A percentile compares a stretch with the other conserved stretches of the same genome.
phyloP scores from a whole-genome alignment of 2,888 invertebrate species.

The Mactromeris polynyma region DNA sequence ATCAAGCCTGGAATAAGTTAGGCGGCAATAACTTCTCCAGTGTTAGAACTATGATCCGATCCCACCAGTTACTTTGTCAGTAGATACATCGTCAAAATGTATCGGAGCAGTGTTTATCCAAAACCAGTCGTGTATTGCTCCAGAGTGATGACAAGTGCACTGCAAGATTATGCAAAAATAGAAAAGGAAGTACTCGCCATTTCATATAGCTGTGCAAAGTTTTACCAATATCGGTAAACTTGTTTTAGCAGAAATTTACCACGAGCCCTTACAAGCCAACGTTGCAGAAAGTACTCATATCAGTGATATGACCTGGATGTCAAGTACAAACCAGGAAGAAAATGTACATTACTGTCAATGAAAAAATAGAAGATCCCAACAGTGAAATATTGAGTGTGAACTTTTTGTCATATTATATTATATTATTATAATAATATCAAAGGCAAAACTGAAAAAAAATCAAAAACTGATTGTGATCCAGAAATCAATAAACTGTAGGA shows the following conservation, averaged over 20 bases:
- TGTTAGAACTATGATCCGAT: conserved; percentile 43
- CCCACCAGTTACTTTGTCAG: not conserved
- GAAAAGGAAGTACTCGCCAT: conserved; percentile 74
- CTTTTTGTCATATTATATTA: not conserved
- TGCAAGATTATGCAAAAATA: conserved; percentile 72
- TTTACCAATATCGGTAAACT: conserved; percentile 64
- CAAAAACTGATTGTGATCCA: conserved; percentile 53
- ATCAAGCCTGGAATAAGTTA: too few species aligned
- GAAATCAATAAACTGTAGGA: conserved; percentile 39
- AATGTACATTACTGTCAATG: conserved; percentile 57
- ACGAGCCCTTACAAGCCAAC: conserved; percentile 69
- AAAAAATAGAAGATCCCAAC: not conserved
- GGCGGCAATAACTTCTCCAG: too few species aligned
- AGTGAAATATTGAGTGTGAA: not conserved
- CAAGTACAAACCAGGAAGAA: conserved; percentile 63
- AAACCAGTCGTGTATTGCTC: conserved; percentile 70
- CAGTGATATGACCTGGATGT: conserved; percentile 64
- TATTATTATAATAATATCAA: not conserved
- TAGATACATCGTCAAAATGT: conserved; percentile 52
- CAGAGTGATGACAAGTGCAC: conserved; percentile 58
- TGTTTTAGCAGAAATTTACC: conserved; percentile 61
- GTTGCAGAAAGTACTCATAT: conserved; percentile 71
- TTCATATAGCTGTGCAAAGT: conserved; percentile 65
- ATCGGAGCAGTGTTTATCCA: conserved; percentile 71
- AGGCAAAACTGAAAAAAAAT: not conserved